Percentiles rank a stretch among this genome's conserved stretches.
These are phyloP conservation scores for Emydoidea blandingii DNA, from an alignment of 2,797 vertebrate genomes.

Conservation along the genomic window DNA sequence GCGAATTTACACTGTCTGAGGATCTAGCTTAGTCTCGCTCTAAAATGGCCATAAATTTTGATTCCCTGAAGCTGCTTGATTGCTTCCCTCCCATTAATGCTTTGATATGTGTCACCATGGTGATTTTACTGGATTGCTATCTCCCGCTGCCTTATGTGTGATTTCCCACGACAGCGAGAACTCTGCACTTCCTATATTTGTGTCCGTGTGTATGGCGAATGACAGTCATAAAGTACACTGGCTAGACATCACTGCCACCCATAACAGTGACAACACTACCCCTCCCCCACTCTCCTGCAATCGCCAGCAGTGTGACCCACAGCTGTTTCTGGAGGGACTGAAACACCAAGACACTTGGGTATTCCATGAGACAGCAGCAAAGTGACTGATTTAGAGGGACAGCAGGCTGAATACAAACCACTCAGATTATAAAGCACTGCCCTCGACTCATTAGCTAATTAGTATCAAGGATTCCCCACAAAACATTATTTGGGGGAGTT, in stretches of 20 bases:
- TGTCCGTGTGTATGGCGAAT: not conserved
- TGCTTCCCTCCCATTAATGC: not conserved
- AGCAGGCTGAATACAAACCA: not conserved
- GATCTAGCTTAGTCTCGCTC: not conserved
- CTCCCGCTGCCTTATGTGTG: not conserved
- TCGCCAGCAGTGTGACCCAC: not conserved
- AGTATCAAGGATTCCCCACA: not conserved
- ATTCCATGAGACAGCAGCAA: not conserved
- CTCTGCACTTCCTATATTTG: not conserved
- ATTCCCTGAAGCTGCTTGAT: not conserved
- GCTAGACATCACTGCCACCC: not conserved
- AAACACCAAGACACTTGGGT: not conserved
- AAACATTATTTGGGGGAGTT: not conserved
- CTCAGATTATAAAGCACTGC: not conserved
- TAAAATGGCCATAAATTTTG: not conserved
- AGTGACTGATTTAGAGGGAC: not conserved
- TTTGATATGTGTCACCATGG: not conserved
- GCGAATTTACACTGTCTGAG: not conserved
- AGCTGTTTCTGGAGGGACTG: not conserved
- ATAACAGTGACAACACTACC: not conserved
- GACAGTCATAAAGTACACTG: not conserved
- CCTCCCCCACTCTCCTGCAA: not conserved
- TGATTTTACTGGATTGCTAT: not conserved
- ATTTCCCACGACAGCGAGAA: not conserved
- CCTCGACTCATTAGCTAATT: not conserved